A percentile compares a stretch with the other conserved stretches of the same genome.
Evolutionary conservation across 1,140 invertebrate genomes (phyloP).

Genomic region (Aphaenogaster ashmeadi): DNA sequence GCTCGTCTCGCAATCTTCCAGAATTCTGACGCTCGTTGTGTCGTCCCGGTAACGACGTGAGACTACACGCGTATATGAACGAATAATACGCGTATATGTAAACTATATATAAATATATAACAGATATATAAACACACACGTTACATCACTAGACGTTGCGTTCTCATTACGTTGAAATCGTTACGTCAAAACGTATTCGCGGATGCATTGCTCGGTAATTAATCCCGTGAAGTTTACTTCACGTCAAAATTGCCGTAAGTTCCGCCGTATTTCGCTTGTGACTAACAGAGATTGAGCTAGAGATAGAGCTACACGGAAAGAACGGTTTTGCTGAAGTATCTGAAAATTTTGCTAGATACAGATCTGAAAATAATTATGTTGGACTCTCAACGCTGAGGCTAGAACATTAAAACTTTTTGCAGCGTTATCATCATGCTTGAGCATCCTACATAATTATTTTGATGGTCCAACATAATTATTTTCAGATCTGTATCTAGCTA

Average conservation of each 20-base stretch:
- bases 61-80: neutral
- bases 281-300: neutral
- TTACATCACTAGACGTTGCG: neutral
- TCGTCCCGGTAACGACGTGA: neutral
- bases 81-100: neutral
- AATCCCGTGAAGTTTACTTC: neutral
- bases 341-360: too few species aligned
- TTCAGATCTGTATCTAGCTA: too few species aligned
- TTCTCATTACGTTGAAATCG: neutral
- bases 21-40: slow-evolving; percentile 27
- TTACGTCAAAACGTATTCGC: slow-evolving; percentile 4
- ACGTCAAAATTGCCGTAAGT: neutral
- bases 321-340: too few species aligned
- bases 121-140: neutral
- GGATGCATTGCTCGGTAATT: neutral
- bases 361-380: too few species aligned
- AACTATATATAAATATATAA: neutral
- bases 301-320: too few species aligned
- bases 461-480: too few species aligned
- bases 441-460: too few species aligned
- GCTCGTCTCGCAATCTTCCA: neutral
- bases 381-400: too few species aligned
- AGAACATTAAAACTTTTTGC: too few species aligned
- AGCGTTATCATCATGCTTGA: too few species aligned
- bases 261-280: neutral